A percentile compares a stretch with the other conserved stretches of the same genome.
These are phyloP conservation scores for Drosophila ohnishii DNA, from an alignment of 1,140 invertebrate genomes.

Conservation along the genomic window DNA sequence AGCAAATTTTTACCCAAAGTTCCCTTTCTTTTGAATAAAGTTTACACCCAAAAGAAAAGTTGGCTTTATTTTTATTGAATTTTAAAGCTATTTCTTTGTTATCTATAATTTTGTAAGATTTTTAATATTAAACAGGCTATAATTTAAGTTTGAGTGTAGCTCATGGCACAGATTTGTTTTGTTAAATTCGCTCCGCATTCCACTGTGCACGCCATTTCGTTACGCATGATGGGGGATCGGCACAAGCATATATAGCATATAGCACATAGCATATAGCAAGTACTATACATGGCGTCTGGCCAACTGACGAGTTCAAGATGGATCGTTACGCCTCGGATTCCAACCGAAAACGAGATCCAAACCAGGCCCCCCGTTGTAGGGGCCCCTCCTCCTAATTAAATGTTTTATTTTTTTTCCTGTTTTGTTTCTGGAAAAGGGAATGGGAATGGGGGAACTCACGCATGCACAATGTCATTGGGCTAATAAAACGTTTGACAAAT, in stretches of 20 bases:
- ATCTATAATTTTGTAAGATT: background rate
- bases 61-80: no score
- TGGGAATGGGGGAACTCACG: background rate
- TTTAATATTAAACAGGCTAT: no score
- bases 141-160: conserved; percentile 7
- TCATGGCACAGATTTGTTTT: conserved; percentile 33
- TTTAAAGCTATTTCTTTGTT: background rate
- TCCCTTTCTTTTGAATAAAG: conserved; percentile 9
- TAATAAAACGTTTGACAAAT: conserved; percentile 78
- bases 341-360: conserved; percentile 22
- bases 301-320: conserved; percentile 57
- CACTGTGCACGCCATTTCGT: conserved; percentile 69
- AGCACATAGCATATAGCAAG: background rate
- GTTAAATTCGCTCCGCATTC: conserved; percentile 66
- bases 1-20: conserved; percentile 25
- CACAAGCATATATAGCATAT: conserved; percentile 5
- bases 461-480: conserved; percentile 43
- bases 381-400: conserved; percentile 30
- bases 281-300: conserved; percentile 36
- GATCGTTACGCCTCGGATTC: conserved; percentile 48
- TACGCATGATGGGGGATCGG: conserved; percentile 52
- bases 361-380: conserved; percentile 38
- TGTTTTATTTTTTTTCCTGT: background rate
- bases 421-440: background rate
- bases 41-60: conserved; percentile 18